Percentiles rank a stretch among this genome's conserved stretches.
Conservation (phyloP, 2,888 invertebrate genomes). For the Acronicta alni region DNA sequence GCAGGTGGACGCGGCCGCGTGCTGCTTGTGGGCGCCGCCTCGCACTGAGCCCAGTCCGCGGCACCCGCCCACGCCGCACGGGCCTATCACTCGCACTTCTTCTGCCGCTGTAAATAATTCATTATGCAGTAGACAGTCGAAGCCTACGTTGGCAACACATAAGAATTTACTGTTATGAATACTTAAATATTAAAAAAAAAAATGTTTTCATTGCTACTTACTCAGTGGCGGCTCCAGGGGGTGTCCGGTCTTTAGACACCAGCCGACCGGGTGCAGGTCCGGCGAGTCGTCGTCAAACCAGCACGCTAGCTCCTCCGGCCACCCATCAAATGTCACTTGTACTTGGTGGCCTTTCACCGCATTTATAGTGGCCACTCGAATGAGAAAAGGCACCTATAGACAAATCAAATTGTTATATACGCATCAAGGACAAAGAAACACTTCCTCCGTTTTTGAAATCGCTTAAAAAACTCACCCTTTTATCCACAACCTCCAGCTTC, state of each 20-base stretch:
- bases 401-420: no score
- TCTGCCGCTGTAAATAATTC: conserved; percentile 88
- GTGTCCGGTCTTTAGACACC: conserved; percentile 97
- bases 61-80: conserved; percentile 96
- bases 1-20: conserved; percentile 92
- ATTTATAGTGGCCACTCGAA: conserved; percentile 95
- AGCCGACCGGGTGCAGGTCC: conserved; percentile 97
- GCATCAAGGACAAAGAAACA: no score
- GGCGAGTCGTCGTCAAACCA: conserved; percentile 97
- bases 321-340: conserved; percentile 96
- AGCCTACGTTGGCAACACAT: background rate
- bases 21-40: conserved; percentile 93
- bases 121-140: background rate
- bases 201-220: conserved; percentile 73
- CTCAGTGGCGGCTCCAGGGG: conserved; percentile 95
- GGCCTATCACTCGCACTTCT: conserved; percentile 89
- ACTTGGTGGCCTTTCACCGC: conserved; percentile 93
- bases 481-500: conserved; percentile 96
- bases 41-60: conserved; percentile 96
- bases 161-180: background rate
- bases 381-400: conserved; percentile 91
- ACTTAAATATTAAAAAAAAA: background rate
- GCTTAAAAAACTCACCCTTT: conserved; percentile 82
- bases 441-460: no score
- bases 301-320: conserved; percentile 94